phyloP scores from a whole-genome alignment of 2,797 vertebrate genomes.

The Anomalospiza imberbis region DNA sequence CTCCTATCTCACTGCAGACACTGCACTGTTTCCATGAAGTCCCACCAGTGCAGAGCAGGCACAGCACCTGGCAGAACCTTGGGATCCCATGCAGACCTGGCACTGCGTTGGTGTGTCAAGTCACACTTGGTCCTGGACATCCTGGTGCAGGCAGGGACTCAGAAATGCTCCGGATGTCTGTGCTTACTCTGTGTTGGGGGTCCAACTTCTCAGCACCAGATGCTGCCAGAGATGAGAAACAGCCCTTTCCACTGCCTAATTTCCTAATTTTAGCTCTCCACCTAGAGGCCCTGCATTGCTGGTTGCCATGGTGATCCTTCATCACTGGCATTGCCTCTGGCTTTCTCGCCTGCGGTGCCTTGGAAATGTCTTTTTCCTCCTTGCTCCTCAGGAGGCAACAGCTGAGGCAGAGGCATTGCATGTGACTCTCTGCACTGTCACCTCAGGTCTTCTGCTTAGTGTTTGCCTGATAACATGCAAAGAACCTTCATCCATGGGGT shows the following conservation, averaged over 20 bases:
- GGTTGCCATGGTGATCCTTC: conserved; percentile 28
- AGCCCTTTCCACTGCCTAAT: not conserved
- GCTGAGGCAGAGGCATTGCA: not conserved
- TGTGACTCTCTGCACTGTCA: not conserved
- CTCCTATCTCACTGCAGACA: not conserved
- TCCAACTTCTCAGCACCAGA: accelerated
- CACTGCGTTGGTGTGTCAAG: accelerated
- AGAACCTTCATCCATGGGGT: not conserved
- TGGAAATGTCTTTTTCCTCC: not conserved
- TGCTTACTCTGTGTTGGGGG: not conserved
- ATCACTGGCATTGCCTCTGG: not conserved
- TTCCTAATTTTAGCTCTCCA: conserved; percentile 47
- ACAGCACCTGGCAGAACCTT: accelerated
- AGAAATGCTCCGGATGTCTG: not conserved
- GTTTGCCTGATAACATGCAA: not conserved
- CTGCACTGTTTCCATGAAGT: not conserved
- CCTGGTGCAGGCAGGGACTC: accelerated
- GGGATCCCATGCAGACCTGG: accelerated
- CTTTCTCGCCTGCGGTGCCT: not conserved
- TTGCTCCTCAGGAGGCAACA: not conserved
- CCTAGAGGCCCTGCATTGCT: not conserved
- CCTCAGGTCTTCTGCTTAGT: not conserved
- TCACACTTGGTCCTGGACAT: accelerated
- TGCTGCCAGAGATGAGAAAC: not conserved
- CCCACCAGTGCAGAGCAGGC: not conserved